These are phyloP conservation scores for Acanthosoma haemorrhoidale DNA, from an alignment of 2,888 invertebrate genomes.

Conservation along the genomic window DNA sequence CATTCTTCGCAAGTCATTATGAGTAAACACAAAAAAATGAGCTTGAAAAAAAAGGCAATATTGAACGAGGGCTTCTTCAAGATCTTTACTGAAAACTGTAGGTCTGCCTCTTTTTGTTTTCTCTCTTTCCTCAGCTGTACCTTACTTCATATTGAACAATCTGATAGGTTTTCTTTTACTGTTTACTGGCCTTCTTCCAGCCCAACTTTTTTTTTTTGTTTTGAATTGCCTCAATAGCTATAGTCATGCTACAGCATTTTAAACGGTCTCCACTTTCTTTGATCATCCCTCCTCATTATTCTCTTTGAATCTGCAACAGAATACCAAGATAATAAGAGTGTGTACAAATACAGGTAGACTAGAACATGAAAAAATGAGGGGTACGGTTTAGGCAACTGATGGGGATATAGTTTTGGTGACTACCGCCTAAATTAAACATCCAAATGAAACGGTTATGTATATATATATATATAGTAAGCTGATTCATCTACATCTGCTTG, in stretches of 20 bases:
- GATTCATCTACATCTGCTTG: too few relatives aligned
- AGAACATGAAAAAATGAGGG: background rate
- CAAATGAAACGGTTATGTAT: background rate
- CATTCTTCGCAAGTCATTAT: slow-evolving; percentile 32
- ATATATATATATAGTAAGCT: too few relatives aligned
- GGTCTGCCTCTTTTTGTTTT: slow-evolving; percentile 25
- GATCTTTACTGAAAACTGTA: slow-evolving; percentile 21
- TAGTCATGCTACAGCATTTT: background rate
- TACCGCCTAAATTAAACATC: background rate
- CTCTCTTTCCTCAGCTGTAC: background rate
- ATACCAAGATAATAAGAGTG: background rate
- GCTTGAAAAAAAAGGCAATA: slow-evolving; percentile 32
- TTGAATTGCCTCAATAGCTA: background rate
- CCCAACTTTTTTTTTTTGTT: background rate
- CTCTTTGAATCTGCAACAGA: background rate
- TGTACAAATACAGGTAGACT: background rate
- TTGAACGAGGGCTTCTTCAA: slow-evolving; percentile 33
- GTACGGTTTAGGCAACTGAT: background rate
- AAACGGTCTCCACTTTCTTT: background rate
- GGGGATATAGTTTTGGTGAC: background rate
- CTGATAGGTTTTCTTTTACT: slow-evolving; percentile 22
- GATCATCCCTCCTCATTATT: background rate
- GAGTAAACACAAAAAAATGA: slow-evolving; percentile 30
- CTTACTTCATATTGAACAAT: slow-evolving; percentile 26
- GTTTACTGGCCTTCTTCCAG: background rate